Conservation (phyloP, 2,797 vertebrate genomes). For the Rhinophrynus dorsalis region DNA sequence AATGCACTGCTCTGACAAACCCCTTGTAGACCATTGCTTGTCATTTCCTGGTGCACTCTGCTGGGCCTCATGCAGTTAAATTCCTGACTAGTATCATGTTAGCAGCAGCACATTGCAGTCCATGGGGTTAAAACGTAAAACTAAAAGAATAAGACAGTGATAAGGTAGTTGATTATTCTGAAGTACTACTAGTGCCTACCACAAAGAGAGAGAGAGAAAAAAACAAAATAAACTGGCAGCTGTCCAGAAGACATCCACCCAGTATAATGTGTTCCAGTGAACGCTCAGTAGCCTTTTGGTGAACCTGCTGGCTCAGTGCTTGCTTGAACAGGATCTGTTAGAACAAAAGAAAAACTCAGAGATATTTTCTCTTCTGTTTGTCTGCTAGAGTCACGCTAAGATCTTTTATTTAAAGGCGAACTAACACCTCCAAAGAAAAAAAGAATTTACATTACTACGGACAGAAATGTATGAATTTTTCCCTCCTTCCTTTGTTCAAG, state of each 20-base stretch:
- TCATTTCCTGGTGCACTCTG: too few relatives aligned
- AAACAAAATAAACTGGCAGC: slow-evolving; percentile 48
- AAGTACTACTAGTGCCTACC: slow-evolving; percentile 53
- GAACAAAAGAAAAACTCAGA: slow-evolving; percentile 57
- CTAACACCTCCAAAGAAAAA: too few relatives aligned
- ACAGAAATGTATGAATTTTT: too few relatives aligned
- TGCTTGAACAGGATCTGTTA: slow-evolving; percentile 56
- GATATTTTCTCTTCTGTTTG: slow-evolving; percentile 51
- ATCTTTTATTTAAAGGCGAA: slow-evolving; percentile 29
- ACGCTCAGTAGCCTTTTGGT: slow-evolving; percentile 54
- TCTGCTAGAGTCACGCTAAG: slow-evolving; percentile 39
- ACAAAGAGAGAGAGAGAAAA: slow-evolving; percentile 43
- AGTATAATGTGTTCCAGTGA: slow-evolving; percentile 46
- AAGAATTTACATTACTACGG: too few relatives aligned
- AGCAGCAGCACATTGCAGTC: too few relatives aligned
- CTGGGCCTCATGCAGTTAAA: too few relatives aligned
- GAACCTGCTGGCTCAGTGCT: slow-evolving; percentile 53
- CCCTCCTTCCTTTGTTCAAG: too few relatives aligned
- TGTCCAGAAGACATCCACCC: slow-evolving; percentile 54
- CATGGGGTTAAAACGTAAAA: too few relatives aligned
- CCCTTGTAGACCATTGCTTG: too few relatives aligned
- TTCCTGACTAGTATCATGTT: too few relatives aligned
- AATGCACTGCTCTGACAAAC: too few relatives aligned
- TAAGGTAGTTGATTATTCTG: slow-evolving; percentile 51
- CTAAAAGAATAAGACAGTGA: slow-evolving; percentile 26